Conservation (phyloP, 2,113 vertebrate species). For the Hoplias malabaricus region DNA sequence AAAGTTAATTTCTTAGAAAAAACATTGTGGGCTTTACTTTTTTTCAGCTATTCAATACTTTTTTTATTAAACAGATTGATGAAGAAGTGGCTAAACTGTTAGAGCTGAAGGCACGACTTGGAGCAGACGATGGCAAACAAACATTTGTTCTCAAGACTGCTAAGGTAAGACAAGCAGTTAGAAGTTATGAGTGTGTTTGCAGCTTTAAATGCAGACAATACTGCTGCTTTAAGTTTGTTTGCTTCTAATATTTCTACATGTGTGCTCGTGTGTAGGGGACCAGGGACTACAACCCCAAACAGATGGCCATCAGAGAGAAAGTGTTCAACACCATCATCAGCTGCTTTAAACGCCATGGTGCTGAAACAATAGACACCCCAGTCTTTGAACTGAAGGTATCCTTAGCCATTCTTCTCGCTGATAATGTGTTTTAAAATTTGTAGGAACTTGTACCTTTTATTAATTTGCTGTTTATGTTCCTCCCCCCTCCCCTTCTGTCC, state of each 20-base stretch:
- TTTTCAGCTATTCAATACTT: too few relatives aligned
- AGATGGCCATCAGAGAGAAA: constrained; percentile 96
- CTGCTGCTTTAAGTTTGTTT: not conserved
- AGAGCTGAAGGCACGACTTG: constrained; percentile 85
- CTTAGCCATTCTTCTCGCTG: not conserved
- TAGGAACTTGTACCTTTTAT: not conserved
- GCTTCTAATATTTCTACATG: not conserved
- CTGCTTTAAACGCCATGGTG: constrained; percentile 95
- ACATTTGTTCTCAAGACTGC: constrained; percentile 95
- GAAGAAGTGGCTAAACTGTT: constrained; percentile 90
- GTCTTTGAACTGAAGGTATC: constrained; percentile 96
- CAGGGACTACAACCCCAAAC: constrained; percentile 90
- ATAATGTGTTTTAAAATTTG: not conserved
- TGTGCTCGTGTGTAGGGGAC: constrained; percentile 79
- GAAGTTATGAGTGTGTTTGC: not conserved
- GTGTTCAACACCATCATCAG: constrained; percentile 84
- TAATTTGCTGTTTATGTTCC: not conserved
- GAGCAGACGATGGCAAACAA: constrained; percentile 85
- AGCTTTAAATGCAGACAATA: not conserved
- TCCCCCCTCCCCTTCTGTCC: not conserved
- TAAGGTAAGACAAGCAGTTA: constrained; percentile 78
- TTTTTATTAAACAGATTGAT: too few relatives aligned
- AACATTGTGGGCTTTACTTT: too few relatives aligned
- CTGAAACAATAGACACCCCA: constrained; percentile 94
- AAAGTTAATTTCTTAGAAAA: too few relatives aligned